Evolutionary conservation across 2,797 vertebrate species (phyloP).

Genomic region (Prionace glauca): DNA sequence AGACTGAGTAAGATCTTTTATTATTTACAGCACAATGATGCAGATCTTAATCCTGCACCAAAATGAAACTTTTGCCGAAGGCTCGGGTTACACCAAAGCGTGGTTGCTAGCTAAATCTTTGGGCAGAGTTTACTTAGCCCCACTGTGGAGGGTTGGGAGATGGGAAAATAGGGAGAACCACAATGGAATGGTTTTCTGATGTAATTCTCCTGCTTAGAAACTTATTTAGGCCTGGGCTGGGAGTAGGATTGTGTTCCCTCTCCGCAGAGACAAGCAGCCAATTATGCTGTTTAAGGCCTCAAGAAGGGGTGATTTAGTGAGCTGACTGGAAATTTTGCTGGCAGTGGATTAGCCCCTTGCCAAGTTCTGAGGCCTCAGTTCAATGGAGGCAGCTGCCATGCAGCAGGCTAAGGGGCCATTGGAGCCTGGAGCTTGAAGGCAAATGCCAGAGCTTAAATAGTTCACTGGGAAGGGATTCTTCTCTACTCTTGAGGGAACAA

Average conservation of each 20-base stretch:
- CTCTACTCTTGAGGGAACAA: too few species aligned
- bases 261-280: not conserved
- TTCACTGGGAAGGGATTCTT: not conserved
- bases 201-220: not conserved
- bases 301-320: not conserved
- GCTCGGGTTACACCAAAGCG: not conserved
- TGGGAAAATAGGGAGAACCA: not conserved
- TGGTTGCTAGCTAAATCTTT: not conserved
- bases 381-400: not conserved
- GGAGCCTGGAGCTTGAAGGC: too few species aligned
- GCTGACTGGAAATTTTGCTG: not conserved
- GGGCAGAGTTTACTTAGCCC: not conserved
- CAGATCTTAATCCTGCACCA: not conserved
- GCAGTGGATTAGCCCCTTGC: not conserved
- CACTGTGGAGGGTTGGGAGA: too few species aligned
- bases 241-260: not conserved
- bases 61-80: not conserved
- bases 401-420: not conserved
- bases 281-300: not conserved
- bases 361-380: not conserved
- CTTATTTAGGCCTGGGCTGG: not conserved
- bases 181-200: not conserved
- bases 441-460: too few species aligned
- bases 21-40: not conserved
- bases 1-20: not conserved